A percentile compares a stretch with the other conserved stretches of the same genome.
Conservation (phyloP, 2,797 vertebrate genomes). For the Garrulus glandarius region DNA sequence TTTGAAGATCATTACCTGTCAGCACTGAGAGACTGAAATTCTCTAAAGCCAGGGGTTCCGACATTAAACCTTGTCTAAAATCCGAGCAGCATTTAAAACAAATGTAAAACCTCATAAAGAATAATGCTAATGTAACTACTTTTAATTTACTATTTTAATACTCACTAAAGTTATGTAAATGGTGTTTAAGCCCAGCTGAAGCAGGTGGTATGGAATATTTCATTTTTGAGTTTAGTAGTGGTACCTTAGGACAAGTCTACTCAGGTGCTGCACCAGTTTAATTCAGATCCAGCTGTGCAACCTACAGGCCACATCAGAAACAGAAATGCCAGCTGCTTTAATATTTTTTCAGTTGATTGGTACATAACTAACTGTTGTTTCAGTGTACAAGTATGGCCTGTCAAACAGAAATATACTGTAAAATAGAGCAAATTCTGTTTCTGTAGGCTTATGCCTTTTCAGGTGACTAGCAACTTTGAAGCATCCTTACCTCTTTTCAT, state of each 20-base stretch:
- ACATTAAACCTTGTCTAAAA: not conserved
- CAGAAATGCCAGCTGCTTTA: not conserved
- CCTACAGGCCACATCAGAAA: not conserved
- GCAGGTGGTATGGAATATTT: not conserved
- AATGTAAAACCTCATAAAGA: not conserved
- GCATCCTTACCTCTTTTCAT: not conserved
- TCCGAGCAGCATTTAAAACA: not conserved
- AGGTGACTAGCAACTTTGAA: not conserved
- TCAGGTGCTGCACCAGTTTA: not conserved
- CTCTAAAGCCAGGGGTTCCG: too few species aligned
- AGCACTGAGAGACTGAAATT: too few species aligned
- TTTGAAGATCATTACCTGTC: too few species aligned
- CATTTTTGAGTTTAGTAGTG: not conserved
- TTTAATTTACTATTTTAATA: not conserved
- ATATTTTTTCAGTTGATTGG: not conserved
- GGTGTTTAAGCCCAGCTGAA: not conserved
- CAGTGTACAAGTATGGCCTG: not conserved
- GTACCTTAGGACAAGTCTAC: not conserved
- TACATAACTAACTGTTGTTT: not conserved
- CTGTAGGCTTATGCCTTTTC: not conserved
- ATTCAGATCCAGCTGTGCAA: not conserved
- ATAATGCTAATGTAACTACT: not conserved
- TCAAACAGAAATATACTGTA: not conserved
- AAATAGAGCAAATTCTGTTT: not conserved
- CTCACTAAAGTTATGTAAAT: not conserved